These are phyloP conservation scores for Burhinus oedicnemus DNA, from an alignment of 2,113 vertebrate species.

Conservation along the genomic window DNA sequence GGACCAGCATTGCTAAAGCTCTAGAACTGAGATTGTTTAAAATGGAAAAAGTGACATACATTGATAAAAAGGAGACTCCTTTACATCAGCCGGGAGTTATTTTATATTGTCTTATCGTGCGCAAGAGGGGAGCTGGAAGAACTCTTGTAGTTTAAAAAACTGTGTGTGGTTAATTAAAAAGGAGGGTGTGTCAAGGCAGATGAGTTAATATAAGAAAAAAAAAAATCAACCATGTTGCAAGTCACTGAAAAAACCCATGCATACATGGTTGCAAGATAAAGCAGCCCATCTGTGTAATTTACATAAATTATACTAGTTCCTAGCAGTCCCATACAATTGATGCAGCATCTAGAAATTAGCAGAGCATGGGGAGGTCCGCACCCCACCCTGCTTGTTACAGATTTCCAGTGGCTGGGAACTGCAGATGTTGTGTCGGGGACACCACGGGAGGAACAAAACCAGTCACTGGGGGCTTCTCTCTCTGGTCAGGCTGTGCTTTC, in stretches of 20 bases:
- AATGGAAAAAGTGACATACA: not conserved
- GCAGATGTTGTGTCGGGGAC: not conserved
- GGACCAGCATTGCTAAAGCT: not conserved
- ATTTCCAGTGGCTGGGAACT: constrained; percentile 3
- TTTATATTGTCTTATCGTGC: constrained; percentile 4
- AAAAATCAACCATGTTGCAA: constrained; percentile 60
- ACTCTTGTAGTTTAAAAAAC: constrained; percentile 42
- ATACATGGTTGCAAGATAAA: constrained; percentile 69
- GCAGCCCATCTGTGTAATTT: constrained; percentile 70
- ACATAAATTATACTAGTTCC: constrained; percentile 70
- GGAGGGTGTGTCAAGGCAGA: constrained; percentile 59
- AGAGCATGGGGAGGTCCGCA: constrained; percentile 3
- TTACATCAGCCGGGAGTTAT: not conserved
- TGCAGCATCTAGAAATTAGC: constrained; percentile 46
- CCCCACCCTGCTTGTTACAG: not conserved
- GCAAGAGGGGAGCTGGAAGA: constrained; percentile 7
- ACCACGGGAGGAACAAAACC: not conserved
- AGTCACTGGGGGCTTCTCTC: not conserved
- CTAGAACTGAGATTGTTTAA: not conserved
- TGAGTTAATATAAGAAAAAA: constrained; percentile 60
- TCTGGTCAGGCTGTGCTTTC: not conserved
- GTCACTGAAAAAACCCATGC: constrained; percentile 50
- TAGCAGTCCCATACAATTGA: constrained; percentile 51
- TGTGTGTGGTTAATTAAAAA: constrained; percentile 43
- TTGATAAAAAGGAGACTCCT: not conserved